Percentiles rank a stretch among this genome's conserved stretches.
Conservation (phyloP, 2,888 invertebrate genomes). For the Drosophila austrosaltans region DNA sequence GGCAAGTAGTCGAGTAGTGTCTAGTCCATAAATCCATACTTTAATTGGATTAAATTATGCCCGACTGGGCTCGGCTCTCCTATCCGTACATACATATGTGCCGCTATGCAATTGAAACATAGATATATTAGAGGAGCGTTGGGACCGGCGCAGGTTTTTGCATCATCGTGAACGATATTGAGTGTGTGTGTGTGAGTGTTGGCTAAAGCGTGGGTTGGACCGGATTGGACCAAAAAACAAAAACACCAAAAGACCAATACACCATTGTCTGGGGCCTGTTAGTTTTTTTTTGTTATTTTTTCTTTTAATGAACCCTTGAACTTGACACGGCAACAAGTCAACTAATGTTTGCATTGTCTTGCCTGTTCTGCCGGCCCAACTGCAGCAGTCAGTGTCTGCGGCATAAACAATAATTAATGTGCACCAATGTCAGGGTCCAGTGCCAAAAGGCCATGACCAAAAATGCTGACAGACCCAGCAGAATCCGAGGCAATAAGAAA, state of each 20-base stretch:
- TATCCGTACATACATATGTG: constrained; percentile 35
- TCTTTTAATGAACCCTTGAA: constrained; percentile 74
- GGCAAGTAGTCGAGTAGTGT: constrained; percentile 14
- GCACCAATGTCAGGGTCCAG: constrained; percentile 60
- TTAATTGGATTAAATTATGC: constrained; percentile 79
- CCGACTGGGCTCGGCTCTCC: constrained; percentile 49
- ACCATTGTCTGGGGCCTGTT: constrained; percentile 41
- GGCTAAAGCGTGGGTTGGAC: constrained; percentile 30
- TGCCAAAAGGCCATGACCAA: constrained; percentile 76
- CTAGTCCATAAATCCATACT: constrained; percentile 62
- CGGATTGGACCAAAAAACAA: constrained; percentile 11
- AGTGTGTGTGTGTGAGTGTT: not conserved
- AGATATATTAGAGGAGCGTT: not conserved
- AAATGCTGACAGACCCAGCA: constrained; percentile 45
- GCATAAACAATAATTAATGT: constrained; percentile 67
- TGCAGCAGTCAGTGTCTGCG: constrained; percentile 25
- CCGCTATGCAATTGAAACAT: constrained; percentile 21
- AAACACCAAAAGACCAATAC: constrained; percentile 1
- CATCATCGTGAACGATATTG: constrained; percentile 18
- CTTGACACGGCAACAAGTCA: constrained; percentile 71
- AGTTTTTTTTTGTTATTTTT: constrained; percentile 14
- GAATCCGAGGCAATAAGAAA: not conserved
- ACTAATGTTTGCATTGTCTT: constrained; percentile 72
- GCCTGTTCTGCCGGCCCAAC: constrained; percentile 25
- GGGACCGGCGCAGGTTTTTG: constrained; percentile 46